Evolutionary conservation across 1,140 invertebrate species (phyloP), one percentile per base, ranked within the genome.

Genomic region (Berghia stephanieae): DNA sequence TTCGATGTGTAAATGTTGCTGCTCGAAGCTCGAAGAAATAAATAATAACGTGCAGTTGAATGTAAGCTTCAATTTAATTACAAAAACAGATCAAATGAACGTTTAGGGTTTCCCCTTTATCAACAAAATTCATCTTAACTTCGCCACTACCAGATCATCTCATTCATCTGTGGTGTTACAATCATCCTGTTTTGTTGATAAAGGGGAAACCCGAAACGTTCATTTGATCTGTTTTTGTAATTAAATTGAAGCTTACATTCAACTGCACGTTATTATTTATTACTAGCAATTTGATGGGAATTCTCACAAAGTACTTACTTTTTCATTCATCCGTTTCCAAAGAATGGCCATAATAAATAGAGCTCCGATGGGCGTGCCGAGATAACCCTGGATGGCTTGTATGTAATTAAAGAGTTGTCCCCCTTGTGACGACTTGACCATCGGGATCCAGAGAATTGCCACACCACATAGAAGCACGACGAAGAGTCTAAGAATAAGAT

Each of bases 391-490:
- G 34, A 92, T 89, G 40, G 89, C 88, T 83, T 92, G 91, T 74
- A 92, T 91, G 80, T 92, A 92, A 71, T 89, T 88, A 82, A 92
- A 92, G 6, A 92, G 88, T 84, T 92, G 90, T 70, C 89, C 89
- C 38, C 91, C 90, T 84, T 91, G 90, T 6, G 88, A 89, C 49
- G 88, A 88, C 80, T 90, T 85, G 24, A 92, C 91, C 44, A 92
- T 83, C 4, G 92, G 92, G 68, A 92, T 91, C 91, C 92, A 92
- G 18, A 91, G 77, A 34, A 92, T 90, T 69, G 90, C 90, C 0
- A 92, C 82, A 4, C 83, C 86, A 52, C 92, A 90, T 71, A 92
- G 81, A 31, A 90, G 78, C 0, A 92, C 55, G 10, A 92, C 90
- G 79, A 91, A 92, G 6, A 92, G 74, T 77, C 88, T 88, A 77